Evolutionary conservation across 1,140 invertebrate species (phyloP), one percentile per base, ranked within the genome.

Genomic region (Acromyrmex heyeri): DNA sequence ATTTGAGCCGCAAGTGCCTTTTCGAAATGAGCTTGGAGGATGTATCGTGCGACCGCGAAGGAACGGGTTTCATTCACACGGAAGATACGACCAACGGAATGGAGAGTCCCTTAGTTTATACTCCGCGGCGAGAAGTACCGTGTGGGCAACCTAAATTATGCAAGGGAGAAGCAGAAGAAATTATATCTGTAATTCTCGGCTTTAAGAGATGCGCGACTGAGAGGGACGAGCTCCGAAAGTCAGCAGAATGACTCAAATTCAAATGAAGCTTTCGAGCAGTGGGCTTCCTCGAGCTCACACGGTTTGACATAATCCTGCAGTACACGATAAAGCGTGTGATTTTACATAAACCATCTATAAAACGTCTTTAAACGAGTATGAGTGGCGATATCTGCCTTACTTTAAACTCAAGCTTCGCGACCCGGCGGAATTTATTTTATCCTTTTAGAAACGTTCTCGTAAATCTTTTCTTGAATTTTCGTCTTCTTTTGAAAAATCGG

Each of bases 81-180:
- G 55, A 88, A 69, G 75, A 67, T 50, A 85, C 70, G 82, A 85
- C 38, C 30, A 8, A 10, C 38, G 0, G 24, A 61, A 50, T 62
- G 70, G 73, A 85, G 72, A 64, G 77, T 55, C 44, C 6, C 59
- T 76, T 34, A 44, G 57, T 55, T 69, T 34, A 34, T 34, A 69
- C 7, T 48, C n/a, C 14, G 62, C 44, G 7, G 34, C 48, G n/a
- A 67, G 62, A 55, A 38, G 65, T 69, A 55, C 12, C 59, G 10
- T 6, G 16, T 21, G 27, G 30, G 27, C 1, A 38, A 38, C 30
- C 30, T 59, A 38, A 38, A 38, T 38, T 38, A 38, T 6, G 34
- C 34, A 38, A 38, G 7, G 4, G 16, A 73, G 27, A 24, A 30
- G n/a, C 30, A 59, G 10, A n/a, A 75, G 53, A 24, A 48, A 44